phyloP scores from a whole-genome alignment of 2,797 vertebrate genomes.

The Pagetopsis macropterus region DNA sequence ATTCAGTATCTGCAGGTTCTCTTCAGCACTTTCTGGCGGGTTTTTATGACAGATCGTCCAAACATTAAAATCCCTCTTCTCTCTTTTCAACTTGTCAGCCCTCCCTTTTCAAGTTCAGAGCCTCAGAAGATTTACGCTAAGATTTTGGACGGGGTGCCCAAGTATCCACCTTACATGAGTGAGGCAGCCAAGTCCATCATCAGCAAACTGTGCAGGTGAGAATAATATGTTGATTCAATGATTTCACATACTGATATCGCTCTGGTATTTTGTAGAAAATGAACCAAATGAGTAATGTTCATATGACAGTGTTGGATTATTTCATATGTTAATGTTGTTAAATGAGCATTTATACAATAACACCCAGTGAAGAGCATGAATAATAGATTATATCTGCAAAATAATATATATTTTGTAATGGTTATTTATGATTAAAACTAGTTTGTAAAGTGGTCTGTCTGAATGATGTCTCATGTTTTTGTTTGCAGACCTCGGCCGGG shows the following conservation, averaged over 20 bases:
- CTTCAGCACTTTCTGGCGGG: background rate
- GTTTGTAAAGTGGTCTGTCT: background rate
- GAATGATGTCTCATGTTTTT: background rate
- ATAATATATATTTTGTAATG: background rate
- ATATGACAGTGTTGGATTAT: background rate
- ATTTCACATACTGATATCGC: background rate
- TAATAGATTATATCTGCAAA: slow-evolving; percentile 7
- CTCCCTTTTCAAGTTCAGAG: slow-evolving; percentile 87
- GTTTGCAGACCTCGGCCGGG: slow-evolving; percentile 82
- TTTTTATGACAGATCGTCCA: background rate
- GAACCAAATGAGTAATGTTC: background rate
- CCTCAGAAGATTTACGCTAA: slow-evolving; percentile 87
- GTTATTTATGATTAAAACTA: background rate
- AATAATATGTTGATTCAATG: background rate
- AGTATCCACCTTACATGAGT: slow-evolving; percentile 82
- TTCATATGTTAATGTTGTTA: background rate
- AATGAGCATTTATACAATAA: background rate
- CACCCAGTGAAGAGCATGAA: slow-evolving; percentile 5
- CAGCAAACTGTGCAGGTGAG: slow-evolving; percentile 87
- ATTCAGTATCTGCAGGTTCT: background rate
- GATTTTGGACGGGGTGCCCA: slow-evolving; percentile 84
- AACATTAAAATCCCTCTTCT: background rate
- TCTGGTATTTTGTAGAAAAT: background rate
- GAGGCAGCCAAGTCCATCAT: slow-evolving; percentile 86
- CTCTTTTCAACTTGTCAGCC: slow-evolving; percentile 65